Evolutionary conservation across 2,113 vertebrate species (phyloP).

Genomic region (Lates calcarifer): DNA sequence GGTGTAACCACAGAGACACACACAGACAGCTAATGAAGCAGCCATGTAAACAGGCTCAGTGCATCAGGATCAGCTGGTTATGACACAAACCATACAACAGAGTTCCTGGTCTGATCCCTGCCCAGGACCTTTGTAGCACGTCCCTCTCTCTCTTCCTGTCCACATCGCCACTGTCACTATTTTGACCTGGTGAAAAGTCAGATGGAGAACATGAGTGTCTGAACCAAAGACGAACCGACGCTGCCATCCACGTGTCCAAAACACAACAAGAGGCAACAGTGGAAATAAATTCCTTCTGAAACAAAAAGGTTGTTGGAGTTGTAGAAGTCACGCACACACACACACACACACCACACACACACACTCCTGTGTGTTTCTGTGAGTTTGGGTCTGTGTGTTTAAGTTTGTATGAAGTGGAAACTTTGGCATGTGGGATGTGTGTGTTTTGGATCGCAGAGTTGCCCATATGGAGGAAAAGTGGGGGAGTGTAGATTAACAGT

Average conservation of each 20-base stretch:
- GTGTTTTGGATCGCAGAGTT: conserved; percentile 41
- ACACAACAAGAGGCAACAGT: background rate
- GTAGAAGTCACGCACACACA: background rate
- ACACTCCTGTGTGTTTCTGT: background rate
- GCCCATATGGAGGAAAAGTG: conserved; percentile 16
- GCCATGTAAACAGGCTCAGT: too few relatives aligned
- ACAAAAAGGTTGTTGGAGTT: background rate
- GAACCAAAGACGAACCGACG: background rate
- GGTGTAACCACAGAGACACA: too few relatives aligned
- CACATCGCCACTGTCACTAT: too few relatives aligned
- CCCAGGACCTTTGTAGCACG: too few relatives aligned
- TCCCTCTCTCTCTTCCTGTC: too few relatives aligned
- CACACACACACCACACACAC: background rate
- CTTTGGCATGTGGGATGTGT: conserved; percentile 40
- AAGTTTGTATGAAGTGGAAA: conserved; percentile 40
- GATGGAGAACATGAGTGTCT: too few relatives aligned
- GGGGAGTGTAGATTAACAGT: background rate
- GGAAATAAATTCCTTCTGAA: background rate
- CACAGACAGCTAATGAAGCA: too few relatives aligned
- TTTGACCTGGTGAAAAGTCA: too few relatives aligned
- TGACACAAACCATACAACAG: too few relatives aligned
- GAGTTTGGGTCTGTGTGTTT: background rate
- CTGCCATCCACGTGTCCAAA: background rate
- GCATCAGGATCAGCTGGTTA: too few relatives aligned
- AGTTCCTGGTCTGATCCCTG: too few relatives aligned